Conservation (phyloP, 2,888 invertebrate genomes). For the Sphecodes monilicornis region DNA sequence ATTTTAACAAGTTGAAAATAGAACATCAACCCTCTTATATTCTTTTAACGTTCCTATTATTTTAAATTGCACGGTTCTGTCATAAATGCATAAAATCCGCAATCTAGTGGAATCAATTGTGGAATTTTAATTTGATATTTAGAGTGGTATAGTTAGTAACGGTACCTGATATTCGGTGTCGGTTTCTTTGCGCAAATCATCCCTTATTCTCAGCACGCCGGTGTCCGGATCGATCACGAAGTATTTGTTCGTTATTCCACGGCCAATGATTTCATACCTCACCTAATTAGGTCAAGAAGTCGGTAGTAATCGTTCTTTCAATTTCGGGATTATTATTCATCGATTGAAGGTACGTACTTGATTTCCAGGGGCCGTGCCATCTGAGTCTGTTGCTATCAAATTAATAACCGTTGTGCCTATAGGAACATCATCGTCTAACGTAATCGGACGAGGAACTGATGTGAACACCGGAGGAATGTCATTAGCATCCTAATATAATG, state of each 20-base stretch:
- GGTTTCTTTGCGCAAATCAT: slow-evolving; percentile 93
- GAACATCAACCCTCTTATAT: no score
- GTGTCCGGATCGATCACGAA: slow-evolving; percentile 95
- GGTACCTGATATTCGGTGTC: slow-evolving; percentile 93
- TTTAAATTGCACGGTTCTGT: no score
- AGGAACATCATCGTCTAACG: slow-evolving; percentile 92
- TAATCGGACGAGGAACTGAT: slow-evolving; percentile 92
- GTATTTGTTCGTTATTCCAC: slow-evolving; percentile 93
- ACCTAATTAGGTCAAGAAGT: slow-evolving; percentile 78
- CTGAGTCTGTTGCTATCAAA: slow-evolving; percentile 92
- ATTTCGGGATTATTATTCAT: not conserved
- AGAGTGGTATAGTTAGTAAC: not conserved
- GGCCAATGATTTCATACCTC: slow-evolving; percentile 92
- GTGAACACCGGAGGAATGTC: slow-evolving; percentile 95
- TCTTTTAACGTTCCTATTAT: no score
- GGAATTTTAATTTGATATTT: not conserved
- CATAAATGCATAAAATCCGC: no score
- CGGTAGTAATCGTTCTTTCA: not conserved
- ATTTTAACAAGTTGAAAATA: no score
- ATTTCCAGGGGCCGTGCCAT: slow-evolving; percentile 94
- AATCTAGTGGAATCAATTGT: not conserved
- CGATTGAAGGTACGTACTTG: slow-evolving; percentile 84
- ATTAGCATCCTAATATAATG: slow-evolving; percentile 89
- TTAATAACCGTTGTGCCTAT: slow-evolving; percentile 93
- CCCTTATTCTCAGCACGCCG: slow-evolving; percentile 92